Percentiles rank a stretch among this genome's conserved stretches.
These are phyloP conservation scores for Lasioglossum lativentre DNA, from an alignment of 2,888 invertebrate genomes.

Conservation along the genomic window DNA sequence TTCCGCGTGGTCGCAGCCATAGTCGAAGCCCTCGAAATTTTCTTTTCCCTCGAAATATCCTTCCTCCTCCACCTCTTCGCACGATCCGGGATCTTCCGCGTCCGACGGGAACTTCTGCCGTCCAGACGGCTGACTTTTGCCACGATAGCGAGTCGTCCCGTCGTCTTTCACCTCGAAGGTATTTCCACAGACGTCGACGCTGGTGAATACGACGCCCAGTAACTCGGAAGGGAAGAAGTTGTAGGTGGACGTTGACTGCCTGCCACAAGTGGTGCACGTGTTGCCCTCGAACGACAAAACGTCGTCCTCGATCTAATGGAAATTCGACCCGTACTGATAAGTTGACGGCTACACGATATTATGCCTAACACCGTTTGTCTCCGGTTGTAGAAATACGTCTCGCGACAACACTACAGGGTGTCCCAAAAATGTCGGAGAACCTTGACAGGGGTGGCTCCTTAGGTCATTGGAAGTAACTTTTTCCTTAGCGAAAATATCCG, in stretches of 20 bases:
- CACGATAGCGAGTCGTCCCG: conserved; percentile 63
- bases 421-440: too few species aligned
- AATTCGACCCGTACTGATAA: not conserved
- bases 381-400: not conserved
- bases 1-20: conserved; percentile 29
- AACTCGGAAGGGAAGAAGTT: conserved; percentile 22
- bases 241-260: conserved; percentile 60
- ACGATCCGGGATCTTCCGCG: not conserved
- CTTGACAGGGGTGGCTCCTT: too few species aligned
- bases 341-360: not conserved
- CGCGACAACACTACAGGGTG: too few species aligned
- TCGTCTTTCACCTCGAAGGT: conserved; percentile 68
- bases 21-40: not conserved
- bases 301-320: conserved; percentile 49
- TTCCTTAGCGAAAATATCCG: too few species aligned
- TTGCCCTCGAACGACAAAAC: conserved; percentile 51
- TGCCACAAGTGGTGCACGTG: conserved; percentile 61
- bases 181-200: conserved; percentile 68
- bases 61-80: conserved; percentile 7
- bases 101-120: not conserved
- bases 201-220: conserved; percentile 61
- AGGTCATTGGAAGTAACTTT: too few species aligned
- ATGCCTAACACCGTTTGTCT: conserved; percentile 1
- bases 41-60: not conserved
- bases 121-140: not conserved